Conservation (phyloP, 92 coral and sea anemone genomes). For the Parazoanthus darwini region DNA sequence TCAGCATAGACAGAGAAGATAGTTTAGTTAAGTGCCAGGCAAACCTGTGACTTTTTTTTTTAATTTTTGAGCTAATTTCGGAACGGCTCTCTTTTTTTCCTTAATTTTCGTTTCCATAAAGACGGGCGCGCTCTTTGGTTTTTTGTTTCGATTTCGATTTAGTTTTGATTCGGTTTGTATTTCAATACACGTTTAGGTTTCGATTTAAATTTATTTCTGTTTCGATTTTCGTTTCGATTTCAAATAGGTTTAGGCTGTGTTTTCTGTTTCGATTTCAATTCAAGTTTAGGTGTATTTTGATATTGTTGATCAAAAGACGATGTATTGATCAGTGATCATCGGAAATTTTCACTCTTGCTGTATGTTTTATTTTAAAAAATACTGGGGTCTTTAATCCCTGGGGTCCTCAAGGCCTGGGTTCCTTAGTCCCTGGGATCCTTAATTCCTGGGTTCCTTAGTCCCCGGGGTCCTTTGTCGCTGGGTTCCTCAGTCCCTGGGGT, state of each 20-base stretch:
- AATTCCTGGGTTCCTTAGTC: too few relatives aligned
- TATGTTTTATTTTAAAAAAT: not conserved
- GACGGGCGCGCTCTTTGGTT: not conserved
- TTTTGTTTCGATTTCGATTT: not conserved
- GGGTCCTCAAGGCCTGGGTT: too few relatives aligned
- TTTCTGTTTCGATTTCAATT: not conserved
- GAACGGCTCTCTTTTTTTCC: not conserved
- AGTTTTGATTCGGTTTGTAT: not conserved
- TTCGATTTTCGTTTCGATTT: too few relatives aligned
- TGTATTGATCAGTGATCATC: constrained; percentile 3
- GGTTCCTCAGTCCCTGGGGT: not conserved
- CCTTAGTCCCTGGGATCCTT: too few relatives aligned
- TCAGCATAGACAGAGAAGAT: not conserved
- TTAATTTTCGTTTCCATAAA: not conserved
- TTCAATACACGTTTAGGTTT: not conserved
- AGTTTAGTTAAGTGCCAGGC: not conserved
- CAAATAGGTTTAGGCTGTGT: too few relatives aligned
- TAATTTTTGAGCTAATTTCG: not conserved
- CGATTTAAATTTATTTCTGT: too few relatives aligned
- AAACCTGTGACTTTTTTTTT: not conserved
- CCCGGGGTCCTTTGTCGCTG: not conserved
- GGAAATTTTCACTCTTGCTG: not conserved
- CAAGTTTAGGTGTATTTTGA: constrained; percentile 12
- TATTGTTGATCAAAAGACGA: not conserved
- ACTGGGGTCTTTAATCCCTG: not conserved